Base-by-base conservation (phyloP, 2,113 vertebrate species). In the Naja naja region DNA sequence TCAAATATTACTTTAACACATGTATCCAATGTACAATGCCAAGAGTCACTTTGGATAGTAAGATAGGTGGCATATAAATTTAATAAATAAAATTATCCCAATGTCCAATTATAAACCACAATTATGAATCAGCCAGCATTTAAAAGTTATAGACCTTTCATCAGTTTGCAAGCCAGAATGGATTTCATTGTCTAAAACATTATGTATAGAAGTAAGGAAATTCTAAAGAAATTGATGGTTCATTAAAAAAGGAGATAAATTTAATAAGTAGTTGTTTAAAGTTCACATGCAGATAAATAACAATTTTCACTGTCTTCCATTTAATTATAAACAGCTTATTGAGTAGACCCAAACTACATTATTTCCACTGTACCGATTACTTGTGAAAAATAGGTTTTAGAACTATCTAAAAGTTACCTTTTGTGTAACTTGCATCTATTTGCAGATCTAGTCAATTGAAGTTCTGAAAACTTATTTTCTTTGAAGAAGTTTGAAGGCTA, bases 1-100 rank as follows among this genome's bases (percentile, higher is more conserved):
- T 25, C 90, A 96, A 94, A 91, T 85, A 58, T 86, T 90, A 18
- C 86, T 22, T 39, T 91, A 64, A 95, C 53, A 49, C 52, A 27
- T 86, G 58, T 58, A 60, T 85, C 23, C 30, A 16, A n/a, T n/a
- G 30, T 69, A 69, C 30, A 69, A 4, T 69, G 60, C 30, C 4
- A 0, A 69, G 30, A 69, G 30, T n/a, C 30, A 69, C 30, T 69
- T 30, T 69, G 60, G 11, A 14, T 4, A 64, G 60, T 69, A 69
- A 69, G 11, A 69, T n/a, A n/a, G 30, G 30, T 69, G 12, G 30
- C 30, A 16, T 69, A n/a, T 69, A 69, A n/a, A 69, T 69, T 69
- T 69, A 69, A n/a, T n/a, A 69, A 69, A n/a, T 69, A n/a, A 69
- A 69, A 69, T 45, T 85, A 81, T 81, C 39, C 74, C 34, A 43